Percentiles rank a stretch among this genome's conserved stretches.
phyloP scores from a whole-genome alignment of 23 tunicate genomes.

The Styela plicata region DNA sequence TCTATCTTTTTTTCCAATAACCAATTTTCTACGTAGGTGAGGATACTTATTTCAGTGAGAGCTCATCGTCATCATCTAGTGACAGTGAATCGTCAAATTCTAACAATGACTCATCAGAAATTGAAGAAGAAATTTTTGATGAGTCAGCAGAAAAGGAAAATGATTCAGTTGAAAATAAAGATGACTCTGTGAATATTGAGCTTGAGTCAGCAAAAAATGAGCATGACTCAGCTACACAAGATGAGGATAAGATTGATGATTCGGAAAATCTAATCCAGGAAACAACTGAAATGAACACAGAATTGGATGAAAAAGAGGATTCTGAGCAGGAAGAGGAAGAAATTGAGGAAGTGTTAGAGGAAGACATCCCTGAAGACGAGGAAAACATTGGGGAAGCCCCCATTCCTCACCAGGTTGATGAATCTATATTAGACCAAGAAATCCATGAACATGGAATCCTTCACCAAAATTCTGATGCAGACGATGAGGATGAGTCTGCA shows the following conservation, averaged over 20 bases:
- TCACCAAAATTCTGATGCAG: background rate
- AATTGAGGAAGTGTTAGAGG: background rate
- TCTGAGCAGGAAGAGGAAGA: conserved; percentile 7
- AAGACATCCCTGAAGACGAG: background rate
- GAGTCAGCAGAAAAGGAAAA: background rate
- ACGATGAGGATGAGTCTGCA: conserved; percentile 1
- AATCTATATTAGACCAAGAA: no score
- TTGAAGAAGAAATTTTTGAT: background rate
- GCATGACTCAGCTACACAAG: no score
- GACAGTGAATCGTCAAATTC: background rate
- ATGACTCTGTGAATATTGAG: no score
- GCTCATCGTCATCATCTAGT: conserved; percentile 4
- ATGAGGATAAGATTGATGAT: no score
- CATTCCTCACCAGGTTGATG: no score
- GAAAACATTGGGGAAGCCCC: no score
- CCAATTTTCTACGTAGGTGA: background rate
- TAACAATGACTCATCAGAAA: conserved; percentile 4
- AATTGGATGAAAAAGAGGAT: background rate
- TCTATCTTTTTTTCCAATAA: background rate
- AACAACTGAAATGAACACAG: background rate
- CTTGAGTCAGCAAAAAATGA: no score
- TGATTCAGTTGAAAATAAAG: no score
- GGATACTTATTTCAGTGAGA: background rate
- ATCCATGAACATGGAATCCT: background rate
- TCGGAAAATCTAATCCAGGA: no score